Base-by-base conservation (phyloP, 1,140 invertebrate species). In the Odontomachus brunneus region DNA sequence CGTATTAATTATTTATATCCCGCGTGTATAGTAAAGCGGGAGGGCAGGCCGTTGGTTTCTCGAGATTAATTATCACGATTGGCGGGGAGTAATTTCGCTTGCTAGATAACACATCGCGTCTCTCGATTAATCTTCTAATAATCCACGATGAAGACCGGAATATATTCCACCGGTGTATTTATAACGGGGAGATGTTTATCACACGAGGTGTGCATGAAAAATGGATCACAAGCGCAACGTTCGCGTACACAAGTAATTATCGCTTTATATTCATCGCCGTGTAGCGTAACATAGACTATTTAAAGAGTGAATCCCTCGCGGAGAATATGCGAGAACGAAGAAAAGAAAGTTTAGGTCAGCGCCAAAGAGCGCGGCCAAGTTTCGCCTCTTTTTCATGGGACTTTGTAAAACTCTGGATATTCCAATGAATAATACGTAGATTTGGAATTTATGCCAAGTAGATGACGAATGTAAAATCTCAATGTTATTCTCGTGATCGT, bases 21-120 rank as follows among this genome's bases (percentile, higher is more conserved):
- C 29, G 5, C 29, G 29, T 3, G 5, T 5, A 33, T 5, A 33
- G 5, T 2, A 5, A 5, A 9, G 55, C 19, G 11, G 38, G n/a
- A 53, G 33, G 53, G 53, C 29, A 49, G 11, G 1, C 17, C 5
- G 26, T 12, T 19, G 33, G 33, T 73, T 73, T 60, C 55, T 60
- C 19, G 26, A 74, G 71, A 74, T 74, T 74, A 74, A 74, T 74
- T 60, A 60, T 60, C 55, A 74, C 33, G 71, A 48, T 74, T 48
- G 71, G 29, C 33, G 22, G 4, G 14, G 55, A 74, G 11, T 74
- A 74, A 74, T 74, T 74, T 60, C 17, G 15, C n/a, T n/a, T 24
- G 19, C 26, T 24, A 74, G 55, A 60, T 74, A 44, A 11, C 48
- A 24, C 22, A 48, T 60, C 71, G 38, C 55, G 55, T 74, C 17